Conservation (phyloP, 2,797 vertebrate species). For the Periparus ater region DNA sequence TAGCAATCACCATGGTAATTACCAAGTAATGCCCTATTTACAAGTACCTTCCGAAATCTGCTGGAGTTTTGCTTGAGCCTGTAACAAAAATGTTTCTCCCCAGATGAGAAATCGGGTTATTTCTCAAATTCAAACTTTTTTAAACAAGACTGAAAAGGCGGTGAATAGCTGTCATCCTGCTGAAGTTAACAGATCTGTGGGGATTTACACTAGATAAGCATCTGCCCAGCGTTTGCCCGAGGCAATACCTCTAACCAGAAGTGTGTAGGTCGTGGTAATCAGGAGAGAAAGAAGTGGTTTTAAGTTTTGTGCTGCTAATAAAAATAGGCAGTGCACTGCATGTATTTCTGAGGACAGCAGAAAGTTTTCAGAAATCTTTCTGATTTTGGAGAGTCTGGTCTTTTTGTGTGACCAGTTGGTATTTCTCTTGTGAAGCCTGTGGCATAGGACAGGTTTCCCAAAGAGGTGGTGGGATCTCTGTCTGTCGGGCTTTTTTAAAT, state of each 20-base stretch:
- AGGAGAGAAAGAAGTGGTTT: not conserved
- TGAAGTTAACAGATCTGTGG: not conserved
- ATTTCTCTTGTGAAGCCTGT: not conserved
- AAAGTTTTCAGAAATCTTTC: not conserved
- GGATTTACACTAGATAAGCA: constrained; percentile 3
- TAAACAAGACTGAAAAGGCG: not conserved
- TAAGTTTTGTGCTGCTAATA: not conserved
- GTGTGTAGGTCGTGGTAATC: not conserved
- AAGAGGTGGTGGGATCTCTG: not conserved
- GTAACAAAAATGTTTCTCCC: not conserved
- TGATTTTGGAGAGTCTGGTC: not conserved
- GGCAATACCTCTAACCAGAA: not conserved
- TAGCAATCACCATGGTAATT: constrained; percentile 35
- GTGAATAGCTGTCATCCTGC: not conserved
- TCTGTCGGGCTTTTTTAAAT: not conserved
- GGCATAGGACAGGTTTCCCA: not conserved
- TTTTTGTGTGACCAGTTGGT: accelerated
- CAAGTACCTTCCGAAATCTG: not conserved
- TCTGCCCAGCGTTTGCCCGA: not conserved
- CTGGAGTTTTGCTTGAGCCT: not conserved
- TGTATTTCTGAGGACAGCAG: not conserved
- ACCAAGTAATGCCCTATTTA: constrained; percentile 23
- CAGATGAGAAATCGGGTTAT: not conserved
- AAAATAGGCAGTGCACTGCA: not conserved
- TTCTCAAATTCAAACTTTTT: not conserved